Evolutionary conservation across 2,797 vertebrate genomes (phyloP).

Genomic region (Champsocephalus gunnari): DNA sequence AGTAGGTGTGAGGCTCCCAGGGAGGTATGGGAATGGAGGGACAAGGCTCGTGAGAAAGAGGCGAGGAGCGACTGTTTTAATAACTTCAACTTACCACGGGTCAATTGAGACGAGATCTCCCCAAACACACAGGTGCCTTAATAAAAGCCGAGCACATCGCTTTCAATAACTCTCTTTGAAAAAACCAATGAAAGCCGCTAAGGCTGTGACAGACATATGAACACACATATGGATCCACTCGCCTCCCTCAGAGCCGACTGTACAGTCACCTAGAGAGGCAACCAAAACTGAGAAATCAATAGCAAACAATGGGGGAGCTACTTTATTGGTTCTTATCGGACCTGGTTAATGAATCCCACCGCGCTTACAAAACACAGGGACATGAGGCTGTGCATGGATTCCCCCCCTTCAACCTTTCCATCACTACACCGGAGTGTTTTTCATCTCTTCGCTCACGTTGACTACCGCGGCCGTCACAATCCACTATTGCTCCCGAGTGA

Average conservation of each 20-base stretch:
- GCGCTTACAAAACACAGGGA: conserved; percentile 39
- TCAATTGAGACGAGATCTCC: conserved; percentile 78
- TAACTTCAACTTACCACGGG: conserved; percentile 80
- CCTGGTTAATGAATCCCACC: conserved; percentile 59
- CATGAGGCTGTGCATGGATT: conserved; percentile 36
- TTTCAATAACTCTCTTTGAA: conserved; percentile 73
- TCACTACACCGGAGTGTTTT: conserved; percentile 46
- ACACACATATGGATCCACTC: conserved; percentile 59
- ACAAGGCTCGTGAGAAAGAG: conserved; percentile 54
- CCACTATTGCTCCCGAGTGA: conserved; percentile 31
- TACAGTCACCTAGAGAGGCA: conserved; percentile 35
- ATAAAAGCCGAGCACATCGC: conserved; percentile 78
- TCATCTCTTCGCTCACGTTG: conserved; percentile 43
- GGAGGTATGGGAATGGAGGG: conserved; percentile 60
- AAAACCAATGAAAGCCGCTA: conserved; percentile 47
- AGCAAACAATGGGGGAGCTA: conserved; percentile 60
- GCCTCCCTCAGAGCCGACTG: conserved; percentile 34
- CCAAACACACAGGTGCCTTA: conserved; percentile 78
- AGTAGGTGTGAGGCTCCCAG: conserved; percentile 66
- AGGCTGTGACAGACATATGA: conserved; percentile 72
- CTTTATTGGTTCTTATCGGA: conserved; percentile 76
- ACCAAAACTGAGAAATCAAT: conserved; percentile 63
- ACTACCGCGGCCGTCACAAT: conserved; percentile 23
- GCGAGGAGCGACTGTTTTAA: conserved; percentile 76
- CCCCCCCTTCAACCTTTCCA: conserved; percentile 29